These are phyloP conservation scores for Rhinopithecus roxellana DNA, from an alignment of 2,113 vertebrate genomes.

Conservation along the genomic window DNA sequence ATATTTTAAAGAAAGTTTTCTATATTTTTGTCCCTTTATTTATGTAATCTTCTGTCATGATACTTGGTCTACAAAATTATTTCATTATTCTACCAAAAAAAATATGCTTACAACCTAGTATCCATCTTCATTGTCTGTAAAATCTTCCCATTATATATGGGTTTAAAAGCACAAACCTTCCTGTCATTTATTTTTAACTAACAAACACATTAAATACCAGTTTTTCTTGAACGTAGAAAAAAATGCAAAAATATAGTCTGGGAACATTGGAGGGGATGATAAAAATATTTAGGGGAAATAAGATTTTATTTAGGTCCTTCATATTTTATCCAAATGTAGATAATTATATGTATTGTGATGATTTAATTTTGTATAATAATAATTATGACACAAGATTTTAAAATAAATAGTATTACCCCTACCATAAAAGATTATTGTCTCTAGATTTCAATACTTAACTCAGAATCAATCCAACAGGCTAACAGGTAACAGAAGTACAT, in stretches of 20 bases:
- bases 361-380: neutral
- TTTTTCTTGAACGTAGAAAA: neutral
- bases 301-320: conserved; percentile 37
- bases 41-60: conserved; percentile 4
- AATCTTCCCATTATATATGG: neutral
- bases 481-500: conserved; percentile 56
- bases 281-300: neutral
- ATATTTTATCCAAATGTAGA: neutral
- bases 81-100: conserved; percentile 34
- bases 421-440: neutral
- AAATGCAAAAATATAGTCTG: neutral
- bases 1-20: neutral
- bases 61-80: neutral
- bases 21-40: neutral
- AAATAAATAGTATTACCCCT: conserved; percentile 5
- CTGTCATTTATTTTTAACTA: neutral
- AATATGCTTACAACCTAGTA: neutral
- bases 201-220: neutral
- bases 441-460: conserved; percentile 29
- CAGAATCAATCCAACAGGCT: conserved; percentile 53
- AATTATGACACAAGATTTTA: neutral
- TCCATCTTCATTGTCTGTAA: neutral
- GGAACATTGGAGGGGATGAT: neutral
- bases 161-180: neutral
- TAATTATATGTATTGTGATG: neutral